Conservation (phyloP, 2,113 vertebrate species). For the Brevimyrus niger region DNA sequence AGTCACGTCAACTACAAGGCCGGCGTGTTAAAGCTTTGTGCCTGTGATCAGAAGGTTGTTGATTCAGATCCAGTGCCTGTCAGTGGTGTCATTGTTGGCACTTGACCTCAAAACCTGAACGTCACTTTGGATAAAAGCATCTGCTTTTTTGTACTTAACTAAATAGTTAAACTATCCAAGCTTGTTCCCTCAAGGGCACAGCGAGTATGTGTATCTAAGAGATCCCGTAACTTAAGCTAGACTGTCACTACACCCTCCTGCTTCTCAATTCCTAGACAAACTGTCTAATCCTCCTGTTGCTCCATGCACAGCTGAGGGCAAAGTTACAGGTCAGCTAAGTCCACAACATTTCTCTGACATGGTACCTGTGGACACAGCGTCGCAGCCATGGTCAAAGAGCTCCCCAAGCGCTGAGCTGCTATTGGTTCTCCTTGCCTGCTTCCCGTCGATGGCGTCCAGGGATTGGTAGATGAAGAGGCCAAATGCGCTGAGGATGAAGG, state of each 20-base stretch:
- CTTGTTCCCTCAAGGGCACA: neutral
- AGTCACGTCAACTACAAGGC: neutral
- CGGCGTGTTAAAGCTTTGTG: neutral
- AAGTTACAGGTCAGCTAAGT: neutral
- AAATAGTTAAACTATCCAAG: neutral
- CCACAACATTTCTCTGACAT: neutral
- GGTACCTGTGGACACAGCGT: slow-evolving; percentile 91
- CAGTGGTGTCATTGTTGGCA: neutral
- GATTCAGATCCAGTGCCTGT: neutral
- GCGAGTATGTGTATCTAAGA: neutral
- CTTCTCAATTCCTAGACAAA: neutral
- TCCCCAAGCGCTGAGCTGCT: slow-evolving; percentile 89
- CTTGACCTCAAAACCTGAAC: neutral
- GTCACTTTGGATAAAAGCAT: neutral
- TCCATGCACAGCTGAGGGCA: neutral
- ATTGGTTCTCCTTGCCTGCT: slow-evolving; percentile 93
- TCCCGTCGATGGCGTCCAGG: slow-evolving; percentile 94
- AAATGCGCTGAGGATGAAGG: slow-evolving; percentile 75
- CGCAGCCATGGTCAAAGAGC: slow-evolving; percentile 96
- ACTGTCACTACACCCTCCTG: neutral
- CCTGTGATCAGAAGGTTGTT: neutral
- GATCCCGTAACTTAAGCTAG: neutral
- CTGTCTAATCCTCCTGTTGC: neutral
- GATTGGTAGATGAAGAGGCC: slow-evolving; percentile 95
- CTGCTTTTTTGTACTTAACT: neutral